Conservation (phyloP, 2,113 vertebrate species). For the Atlantisia rogersi region DNA sequence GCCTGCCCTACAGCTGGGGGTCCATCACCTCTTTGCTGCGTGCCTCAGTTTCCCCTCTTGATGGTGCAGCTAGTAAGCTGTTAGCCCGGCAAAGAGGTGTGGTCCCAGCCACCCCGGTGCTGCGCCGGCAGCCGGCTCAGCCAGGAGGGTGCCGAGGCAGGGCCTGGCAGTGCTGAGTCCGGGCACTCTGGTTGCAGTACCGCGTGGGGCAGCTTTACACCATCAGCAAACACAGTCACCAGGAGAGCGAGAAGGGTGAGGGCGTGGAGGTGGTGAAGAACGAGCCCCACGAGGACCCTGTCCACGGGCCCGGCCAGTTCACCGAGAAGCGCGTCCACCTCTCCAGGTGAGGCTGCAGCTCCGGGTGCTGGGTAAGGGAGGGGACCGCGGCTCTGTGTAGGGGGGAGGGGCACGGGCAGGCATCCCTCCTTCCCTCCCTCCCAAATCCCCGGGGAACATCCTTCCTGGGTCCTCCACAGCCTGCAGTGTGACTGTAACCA, state of each 20-base stretch:
- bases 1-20: fast-evolving
- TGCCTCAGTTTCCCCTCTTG: conserved; percentile 23
- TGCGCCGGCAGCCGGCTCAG: neutral
- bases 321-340: conserved; percentile 92
- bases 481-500: neutral
- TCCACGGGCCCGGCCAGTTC: conserved; percentile 85
- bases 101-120: neutral
- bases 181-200: conserved; percentile 67
- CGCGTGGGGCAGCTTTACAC: conserved; percentile 92
- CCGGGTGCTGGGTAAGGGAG: neutral
- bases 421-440: neutral
- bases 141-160: neutral
- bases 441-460: neutral
- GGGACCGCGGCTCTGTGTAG: fast-evolving
- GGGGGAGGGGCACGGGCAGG: fast-evolving
- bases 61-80: fast-evolving
- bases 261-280: conserved; percentile 90
- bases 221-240: conserved; percentile 93
- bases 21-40: neutral
- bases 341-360: conserved; percentile 77
- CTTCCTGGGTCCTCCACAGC: fast-evolving
- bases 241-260: conserved; percentile 88
- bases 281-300: conserved; percentile 81
- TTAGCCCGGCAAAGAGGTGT: neutral
- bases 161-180: neutral